Evolutionary conservation across 2,797 vertebrate genomes (phyloP), one percentile per base, ranked within the genome.

Genomic region (Acanthurus lineatus): DNA sequence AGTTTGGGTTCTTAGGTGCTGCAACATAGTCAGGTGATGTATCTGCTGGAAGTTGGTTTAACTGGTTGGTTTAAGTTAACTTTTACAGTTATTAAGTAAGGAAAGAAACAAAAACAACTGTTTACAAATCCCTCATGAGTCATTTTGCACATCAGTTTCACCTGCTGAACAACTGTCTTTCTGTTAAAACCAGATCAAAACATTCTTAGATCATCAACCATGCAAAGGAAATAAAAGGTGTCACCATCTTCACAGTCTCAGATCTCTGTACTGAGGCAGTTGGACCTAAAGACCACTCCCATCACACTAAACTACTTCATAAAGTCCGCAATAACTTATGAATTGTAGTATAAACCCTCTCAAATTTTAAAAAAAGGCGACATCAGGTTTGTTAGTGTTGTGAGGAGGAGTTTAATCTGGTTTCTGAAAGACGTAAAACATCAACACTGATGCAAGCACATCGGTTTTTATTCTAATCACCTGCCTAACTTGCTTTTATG

Each of bases 401-500:
- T 20, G 7, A 59, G 22, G 17, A 53, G 15, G 6, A 20, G 11
- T 80, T 52, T 3, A 28, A 28, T 68, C 45, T 44, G 47, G 3
- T 61, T 17, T 15, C 3, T 4, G 2, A 49, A 52, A 44, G 17
- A 5, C 16, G 17, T 38, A 45, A 9, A 35, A 56, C 22, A 32
- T 40, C 9, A 28, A 59, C 2, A 15, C 8, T 47, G 10, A 69
- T 53, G 5, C 9, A 3, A 22, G 59, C 16, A 51, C 49, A 12
- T 28, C 48, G 22, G 40, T 61, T 47, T 40, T 73, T 63, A 19
- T 66, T 42, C 52, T 47, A 19, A 79, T 79, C 51, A 44, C 72
- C 81, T 79, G 57, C 48, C 76, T 54, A 44, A 53, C 53, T 73
- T 49, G 40, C 52, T 66, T 76, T 82, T 40, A 77, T 62, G 70